Base-by-base conservation (phyloP, 2,797 vertebrate genomes). In the Cacajao melanocephalus region DNA sequence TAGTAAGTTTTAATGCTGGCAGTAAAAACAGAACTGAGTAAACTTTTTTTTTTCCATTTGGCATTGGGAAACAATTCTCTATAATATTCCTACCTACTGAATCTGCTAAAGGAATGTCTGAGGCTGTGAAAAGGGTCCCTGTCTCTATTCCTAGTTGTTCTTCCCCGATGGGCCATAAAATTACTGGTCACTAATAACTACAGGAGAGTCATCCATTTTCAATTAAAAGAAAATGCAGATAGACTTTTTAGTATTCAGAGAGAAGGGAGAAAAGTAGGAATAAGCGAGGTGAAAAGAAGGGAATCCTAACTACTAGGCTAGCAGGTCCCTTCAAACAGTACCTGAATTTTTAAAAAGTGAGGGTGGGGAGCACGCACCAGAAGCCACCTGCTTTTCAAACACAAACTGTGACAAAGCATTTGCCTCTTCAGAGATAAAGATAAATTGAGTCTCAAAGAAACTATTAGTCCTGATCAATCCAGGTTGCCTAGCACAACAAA, bases 141-240 rank as follows among this genome's bases (percentile, higher is more conserved):
- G 28, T 4, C 39, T 33, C 22, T 13, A 33, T 14, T 73, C 26
- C 79, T 52, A 72, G 58, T 6, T 44, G n/a, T 58, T 80, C 81
- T 92, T 80, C 26, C 6, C 30, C 30, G 24, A 76, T 36, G 14
- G 8, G 7, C 67, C 83, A 84, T 41, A 91, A 75, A 80, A 24
- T 41, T 80, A 28, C 24, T 10, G 12, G 44, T 91, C 39, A 83
- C 44, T 94, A 58, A 73, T 46, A 89, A 91, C 33, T 41, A 72
- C 46, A 48, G 4, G 28, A 48, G 14, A 79, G 5, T 11, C 13
- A 84, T 73, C 48, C 48, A 28, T 14, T 89, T 50, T 67, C 17
- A 79, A 5, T 14, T 46, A 88, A 95, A 90, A 73, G 57, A 81
- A 94, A 75, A 89, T n/a, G 7, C 58, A 90, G 36, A 93, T 30